Evolutionary conservation across 2,888 invertebrate species (phyloP).

Genomic region (Amiota minor): DNA sequence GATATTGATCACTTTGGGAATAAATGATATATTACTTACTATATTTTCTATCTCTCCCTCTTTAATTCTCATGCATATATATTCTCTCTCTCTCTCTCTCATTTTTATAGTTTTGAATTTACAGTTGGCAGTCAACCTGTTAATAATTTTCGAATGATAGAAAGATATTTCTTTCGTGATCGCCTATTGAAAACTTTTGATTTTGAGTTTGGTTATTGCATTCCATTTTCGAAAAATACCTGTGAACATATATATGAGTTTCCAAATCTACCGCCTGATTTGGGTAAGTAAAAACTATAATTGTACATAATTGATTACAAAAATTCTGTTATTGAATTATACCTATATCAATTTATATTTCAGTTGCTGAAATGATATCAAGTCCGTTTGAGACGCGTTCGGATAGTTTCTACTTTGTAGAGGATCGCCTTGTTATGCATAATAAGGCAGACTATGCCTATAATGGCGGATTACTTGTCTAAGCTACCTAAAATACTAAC

Average conservation of each 20-base stretch:
- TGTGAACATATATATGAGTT: constrained; percentile 99
- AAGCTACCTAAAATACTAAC: constrained; percentile 16
- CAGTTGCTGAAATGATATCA: constrained; percentile 97
- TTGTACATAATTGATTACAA: too few species aligned
- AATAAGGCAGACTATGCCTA: constrained; percentile 99
- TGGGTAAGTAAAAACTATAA: constrained; percentile 81
- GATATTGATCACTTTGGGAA: too few species aligned
- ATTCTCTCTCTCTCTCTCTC: background rate
- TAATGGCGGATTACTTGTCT: constrained; percentile 80
- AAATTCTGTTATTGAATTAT: too few species aligned
- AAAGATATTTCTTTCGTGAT: constrained; percentile 96
- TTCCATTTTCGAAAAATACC: constrained; percentile 96
- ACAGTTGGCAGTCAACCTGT: constrained; percentile 94
- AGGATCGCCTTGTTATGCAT: constrained; percentile 97
- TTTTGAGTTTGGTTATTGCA: constrained; percentile 99
- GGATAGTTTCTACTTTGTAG: constrained; percentile 99
- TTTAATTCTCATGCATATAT: background rate
- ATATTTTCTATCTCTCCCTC: background rate
- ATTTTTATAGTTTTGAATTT: constrained; percentile 88
- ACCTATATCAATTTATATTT: constrained; percentile 68
- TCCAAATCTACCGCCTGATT: constrained; percentile 87
- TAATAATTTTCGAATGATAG: constrained; percentile 98
- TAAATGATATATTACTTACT: background rate
- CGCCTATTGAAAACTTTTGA: constrained; percentile 96
- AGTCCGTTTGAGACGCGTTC: constrained; percentile 97